phyloP scores from a whole-genome alignment of 1,140 invertebrate genomes.

The Chionoecetes opilio region DNA sequence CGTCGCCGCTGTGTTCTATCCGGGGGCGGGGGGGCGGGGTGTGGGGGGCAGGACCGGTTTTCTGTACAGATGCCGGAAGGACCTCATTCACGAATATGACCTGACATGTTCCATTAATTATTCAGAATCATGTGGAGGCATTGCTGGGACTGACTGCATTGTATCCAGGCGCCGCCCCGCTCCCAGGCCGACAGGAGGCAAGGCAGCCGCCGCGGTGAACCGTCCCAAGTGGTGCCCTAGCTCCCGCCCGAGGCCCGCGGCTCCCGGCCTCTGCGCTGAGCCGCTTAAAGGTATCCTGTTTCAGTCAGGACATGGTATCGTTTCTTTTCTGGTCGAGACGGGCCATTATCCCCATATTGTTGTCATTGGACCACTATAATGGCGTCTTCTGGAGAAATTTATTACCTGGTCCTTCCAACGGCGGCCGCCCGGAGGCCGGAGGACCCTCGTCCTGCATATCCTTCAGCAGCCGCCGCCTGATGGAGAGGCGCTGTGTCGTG shows the following conservation, averaged over 20 bases:
- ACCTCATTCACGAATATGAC: not conserved
- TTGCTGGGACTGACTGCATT: no score
- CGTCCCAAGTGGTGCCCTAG: not conserved
- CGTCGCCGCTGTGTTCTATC: no score
- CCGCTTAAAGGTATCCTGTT: not conserved
- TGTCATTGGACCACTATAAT: conserved; percentile 8
- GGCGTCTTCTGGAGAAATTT: conserved; percentile 1
- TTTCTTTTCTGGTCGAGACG: conserved; percentile 14
- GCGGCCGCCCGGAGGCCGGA: not conserved
- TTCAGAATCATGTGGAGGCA: no score
- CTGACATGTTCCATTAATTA: not conserved
- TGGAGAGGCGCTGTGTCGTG: not conserved
- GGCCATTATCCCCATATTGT: conserved; percentile 28
- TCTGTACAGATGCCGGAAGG: no score
- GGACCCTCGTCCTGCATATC: not conserved
- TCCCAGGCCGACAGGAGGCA: not conserved
- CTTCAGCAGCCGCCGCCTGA: not conserved
- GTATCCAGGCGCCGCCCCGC: not conserved
- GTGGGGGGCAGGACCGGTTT: no score
- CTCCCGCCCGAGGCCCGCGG: not conserved
- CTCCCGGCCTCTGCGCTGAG: not conserved
- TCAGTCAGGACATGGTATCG: conserved; percentile 15
- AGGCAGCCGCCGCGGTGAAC: not conserved
- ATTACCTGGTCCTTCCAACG: not conserved
- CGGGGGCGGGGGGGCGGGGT: no score